phyloP scores from a whole-genome alignment of 2,113 vertebrate genomes.

The Numenius arquata region DNA sequence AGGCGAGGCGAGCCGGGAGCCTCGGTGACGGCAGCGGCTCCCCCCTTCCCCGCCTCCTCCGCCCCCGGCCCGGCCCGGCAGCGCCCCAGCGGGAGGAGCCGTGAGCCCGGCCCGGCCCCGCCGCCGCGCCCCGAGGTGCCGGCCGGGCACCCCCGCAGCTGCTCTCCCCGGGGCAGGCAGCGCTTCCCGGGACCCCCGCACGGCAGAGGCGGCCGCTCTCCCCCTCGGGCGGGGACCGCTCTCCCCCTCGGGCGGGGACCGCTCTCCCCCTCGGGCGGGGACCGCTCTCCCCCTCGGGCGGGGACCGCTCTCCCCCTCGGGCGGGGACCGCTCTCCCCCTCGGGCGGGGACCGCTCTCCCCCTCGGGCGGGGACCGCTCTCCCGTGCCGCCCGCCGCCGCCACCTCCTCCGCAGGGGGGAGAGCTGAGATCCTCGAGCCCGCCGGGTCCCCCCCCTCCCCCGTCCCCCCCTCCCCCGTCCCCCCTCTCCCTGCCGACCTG shows the following conservation, averaged over 20 bases:
- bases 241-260: background rate
- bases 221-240: background rate
- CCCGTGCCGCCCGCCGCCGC: background rate
- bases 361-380: background rate
- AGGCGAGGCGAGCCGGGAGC: background rate
- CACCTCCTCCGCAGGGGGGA: too few species aligned
- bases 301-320: background rate
- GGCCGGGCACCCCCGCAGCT: too few species aligned
- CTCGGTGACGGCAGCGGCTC: constrained; percentile 4
- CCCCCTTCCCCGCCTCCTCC: background rate
- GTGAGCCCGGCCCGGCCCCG: background rate
- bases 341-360: background rate
- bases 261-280: background rate
- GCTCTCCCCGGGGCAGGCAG: too few species aligned
- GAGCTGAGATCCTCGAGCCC: background rate
- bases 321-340: background rate
- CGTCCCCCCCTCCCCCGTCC: background rate
- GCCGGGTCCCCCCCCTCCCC: background rate
- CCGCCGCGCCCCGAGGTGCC: background rate
- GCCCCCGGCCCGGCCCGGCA: background rate
- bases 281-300: background rate
- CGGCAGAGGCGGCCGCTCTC: background rate
- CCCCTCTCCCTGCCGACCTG: background rate
- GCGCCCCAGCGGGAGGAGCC: background rate
- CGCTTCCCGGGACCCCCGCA: too few species aligned